Evolutionary conservation across 2,888 invertebrate species (phyloP), one percentile per base, ranked within the genome.

Genomic region (Allygus modestus): DNA sequence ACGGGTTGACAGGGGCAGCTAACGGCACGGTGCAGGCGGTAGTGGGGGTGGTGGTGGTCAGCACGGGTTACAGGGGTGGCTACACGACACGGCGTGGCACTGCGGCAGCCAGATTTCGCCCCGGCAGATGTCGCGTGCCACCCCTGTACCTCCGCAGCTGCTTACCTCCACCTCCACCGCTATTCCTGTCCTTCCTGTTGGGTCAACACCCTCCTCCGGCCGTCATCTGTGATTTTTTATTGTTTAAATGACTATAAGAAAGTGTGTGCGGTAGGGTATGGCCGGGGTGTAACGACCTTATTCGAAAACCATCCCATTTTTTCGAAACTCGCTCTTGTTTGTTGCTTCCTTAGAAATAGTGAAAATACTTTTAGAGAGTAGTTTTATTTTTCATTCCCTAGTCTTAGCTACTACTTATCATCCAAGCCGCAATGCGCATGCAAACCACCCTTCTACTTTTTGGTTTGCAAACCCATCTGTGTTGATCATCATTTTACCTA

Each of bases 111-210:
- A 77, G 77, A 51, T 51, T 43, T 28, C 23, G 26, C 43, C 43
- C 23, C 37, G 77, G 28, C 77, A 77, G 77, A 77, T 77, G 77
- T 77, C 77, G 77, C 77, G 77, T 77, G 26, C 77, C 77, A 77
- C 77, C 51, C 77, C 28, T 28, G 37, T 20, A 23, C 43, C 73
- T 23, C 37, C 1, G 41, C 77, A 77, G 77, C 77, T 77, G 77
- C 77, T 51, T 51, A 20, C 15, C 43, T 23, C 73, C 73, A 12
- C 33, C 77, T 43, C 77, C 41, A 11, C 43, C 77, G 71, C 71
- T 71, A 71, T 71, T 71, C 71, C 71, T 41, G 71, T 71, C 37
- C 71, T 71, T 71, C 77, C 77, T 77, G 77, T 46, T 20, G 77
- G 77, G 77, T 77, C 77, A 77, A 77, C 77, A 77, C 77, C 77